Conservation (phyloP, 2,888 invertebrate species). For the Mythimna pallens region DNA sequence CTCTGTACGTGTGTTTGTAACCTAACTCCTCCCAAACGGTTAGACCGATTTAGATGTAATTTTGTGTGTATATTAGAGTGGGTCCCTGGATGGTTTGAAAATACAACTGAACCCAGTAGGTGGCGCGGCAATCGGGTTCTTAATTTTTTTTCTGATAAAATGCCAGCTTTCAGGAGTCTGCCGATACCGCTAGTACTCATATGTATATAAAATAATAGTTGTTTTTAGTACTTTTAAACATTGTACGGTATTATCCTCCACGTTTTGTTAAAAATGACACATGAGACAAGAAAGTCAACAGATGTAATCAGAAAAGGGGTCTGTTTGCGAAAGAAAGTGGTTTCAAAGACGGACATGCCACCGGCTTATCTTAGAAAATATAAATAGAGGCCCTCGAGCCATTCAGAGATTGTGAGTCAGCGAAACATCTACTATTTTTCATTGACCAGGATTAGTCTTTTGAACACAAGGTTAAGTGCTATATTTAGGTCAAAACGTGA, state of each 20-base stretch:
- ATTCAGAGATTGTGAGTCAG: constrained; percentile 63
- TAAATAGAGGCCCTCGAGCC: constrained; percentile 59
- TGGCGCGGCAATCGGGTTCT: too few relatives aligned
- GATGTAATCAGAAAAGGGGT: constrained; percentile 61
- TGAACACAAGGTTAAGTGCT: constrained; percentile 12
- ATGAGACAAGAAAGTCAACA: constrained; percentile 48
- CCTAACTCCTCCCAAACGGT: too few relatives aligned
- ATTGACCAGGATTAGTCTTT: constrained; percentile 46
- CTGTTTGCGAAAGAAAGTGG: constrained; percentile 60
- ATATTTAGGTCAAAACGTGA: constrained; percentile 14
- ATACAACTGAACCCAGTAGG: too few relatives aligned
- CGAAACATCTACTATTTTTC: constrained; percentile 55
- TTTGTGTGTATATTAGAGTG: too few relatives aligned
- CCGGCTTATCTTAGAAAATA: constrained; percentile 68
- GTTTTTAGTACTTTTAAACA: not conserved
- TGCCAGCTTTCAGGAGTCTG: too few relatives aligned
- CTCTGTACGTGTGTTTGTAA: too few relatives aligned
- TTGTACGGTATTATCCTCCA: not conserved
- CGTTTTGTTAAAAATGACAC: constrained; percentile 40
- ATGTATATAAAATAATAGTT: too few relatives aligned
- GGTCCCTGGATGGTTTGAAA: too few relatives aligned
- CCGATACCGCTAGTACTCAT: too few relatives aligned
- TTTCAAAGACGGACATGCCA: constrained; percentile 54
- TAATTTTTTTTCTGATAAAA: too few relatives aligned
- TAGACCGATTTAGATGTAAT: too few relatives aligned